Percentiles rank a stretch among this genome's conserved stretches.
These are phyloP conservation scores for Rhodeus uyekii DNA, from an alignment of 2,797 vertebrate species.

Conservation along the genomic window DNA sequence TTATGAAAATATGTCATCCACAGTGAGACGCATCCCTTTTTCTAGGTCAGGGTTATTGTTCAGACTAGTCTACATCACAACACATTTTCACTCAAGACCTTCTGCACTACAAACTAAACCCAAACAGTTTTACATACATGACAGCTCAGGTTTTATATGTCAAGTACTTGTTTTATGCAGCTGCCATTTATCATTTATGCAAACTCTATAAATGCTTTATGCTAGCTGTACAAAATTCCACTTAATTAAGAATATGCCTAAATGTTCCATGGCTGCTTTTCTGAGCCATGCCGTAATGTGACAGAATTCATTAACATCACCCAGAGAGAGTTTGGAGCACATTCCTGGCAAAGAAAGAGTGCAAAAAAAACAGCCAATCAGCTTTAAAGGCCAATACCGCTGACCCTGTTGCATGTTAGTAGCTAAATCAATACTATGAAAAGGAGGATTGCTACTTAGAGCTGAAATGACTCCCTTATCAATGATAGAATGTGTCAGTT, in stretches of 20 bases:
- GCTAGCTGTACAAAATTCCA: not conserved
- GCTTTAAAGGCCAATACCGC: slow-evolving; percentile 35
- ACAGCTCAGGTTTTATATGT: not conserved
- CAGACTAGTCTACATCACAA: not conserved
- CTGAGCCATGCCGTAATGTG: not conserved
- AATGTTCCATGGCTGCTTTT: not conserved
- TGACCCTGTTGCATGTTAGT: slow-evolving; percentile 23
- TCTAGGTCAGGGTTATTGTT: slow-evolving; percentile 28
- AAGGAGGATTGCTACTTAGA: slow-evolving; percentile 4
- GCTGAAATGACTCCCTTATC: not conserved
- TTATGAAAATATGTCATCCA: slow-evolving; percentile 28
- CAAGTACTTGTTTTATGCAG: not conserved
- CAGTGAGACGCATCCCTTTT: not conserved
- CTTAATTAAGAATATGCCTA: slow-evolving; percentile 11
- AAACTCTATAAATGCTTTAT: slow-evolving; percentile 16
- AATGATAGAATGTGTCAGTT: slow-evolving; percentile 25
- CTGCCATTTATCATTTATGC: slow-evolving; percentile 23
- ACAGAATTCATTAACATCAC: slow-evolving; percentile 19
- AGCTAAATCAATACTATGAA: slow-evolving; percentile 48
- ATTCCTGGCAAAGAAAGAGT: not conserved
- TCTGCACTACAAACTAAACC: not conserved
- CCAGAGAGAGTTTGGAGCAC: not conserved
- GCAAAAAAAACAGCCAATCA: slow-evolving; percentile 35
- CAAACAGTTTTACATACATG: slow-evolving; percentile 14
- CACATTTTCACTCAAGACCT: not conserved